Evolutionary conservation across 2,797 vertebrate genomes (phyloP), one percentile per base, ranked within the genome.

Genomic region (Meda fulgida): DNA sequence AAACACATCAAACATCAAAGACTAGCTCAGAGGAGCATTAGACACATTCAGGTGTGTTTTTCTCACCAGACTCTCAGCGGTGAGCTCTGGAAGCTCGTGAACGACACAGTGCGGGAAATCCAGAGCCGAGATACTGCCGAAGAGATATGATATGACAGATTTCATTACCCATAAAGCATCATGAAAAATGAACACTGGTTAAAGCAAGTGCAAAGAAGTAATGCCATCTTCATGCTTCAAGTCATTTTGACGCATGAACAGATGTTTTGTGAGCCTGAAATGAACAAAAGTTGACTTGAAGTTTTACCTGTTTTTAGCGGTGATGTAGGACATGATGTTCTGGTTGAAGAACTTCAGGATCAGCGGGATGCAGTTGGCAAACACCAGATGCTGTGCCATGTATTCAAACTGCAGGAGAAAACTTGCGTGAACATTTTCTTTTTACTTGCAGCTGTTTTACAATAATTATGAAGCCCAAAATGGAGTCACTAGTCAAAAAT

Each of bases 311-410:
- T 99, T 99, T 93, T 99, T 99, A 84, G 98, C 98, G n/a, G 97
- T 99, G 93, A 99, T 99, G 93, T 99, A 99, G 40, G 98, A 99
- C 97, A 99, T 99, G 91, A 99, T 99, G 94, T 99, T 99, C 94
- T 99, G 98, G 94, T 99, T 99, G 95, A 99, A 99, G 94, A 99
- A 99, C 95, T 99, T 99, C 26, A 99, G 94, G 87, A 99, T 99
- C 91, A 99, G 97, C 0, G 98, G 98, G 89, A 99, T 99, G 89
- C 98, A 99, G 94, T 99, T 99, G 89, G 98, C 98, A 84, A 99
- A 99, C 78, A 99, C 98, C 89, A 99, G 92, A 85, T 99, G 98
- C 89, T 99, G 98, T 83, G 98, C 97, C 97, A 99, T 99, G 93
- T 98, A 99, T 91, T 99, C 98, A 92, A 99, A 99, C 98, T 99